Evolutionary conservation across 2,113 vertebrate genomes (phyloP), one percentile per base, ranked within the genome.

Genomic region (Myanophis thanlyinensis): DNA sequence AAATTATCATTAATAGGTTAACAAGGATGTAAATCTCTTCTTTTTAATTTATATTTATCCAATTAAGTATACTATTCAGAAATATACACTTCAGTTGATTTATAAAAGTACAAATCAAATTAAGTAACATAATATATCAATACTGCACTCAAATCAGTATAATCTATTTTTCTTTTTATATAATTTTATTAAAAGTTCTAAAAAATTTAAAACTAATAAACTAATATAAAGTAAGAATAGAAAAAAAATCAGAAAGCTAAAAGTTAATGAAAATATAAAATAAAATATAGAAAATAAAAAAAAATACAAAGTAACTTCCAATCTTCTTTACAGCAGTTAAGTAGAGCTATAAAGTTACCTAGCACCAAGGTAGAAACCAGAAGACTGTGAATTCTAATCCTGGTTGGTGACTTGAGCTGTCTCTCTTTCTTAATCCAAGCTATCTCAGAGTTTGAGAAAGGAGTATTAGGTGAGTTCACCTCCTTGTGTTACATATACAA

Each of bases 1-100:
- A 86, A 93, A 90, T 89, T 89, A 85, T 86, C 85, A 85, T 46
- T 59, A 93, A 93, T 80, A 80, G 53, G 40, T 15, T 51, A 51
- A 30, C 12, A 53, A 54, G 10, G 48, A 20, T 22, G 6, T 9
- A 89, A 85, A n/a, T n/a, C 7, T 59, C 22, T 49, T 73, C 12
- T 47, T 85, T 53, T 85, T 52, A 89, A 91, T 59, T 85, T 91
- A 48, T 59, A 87, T 89, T 54, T 18, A 53, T 15, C 2, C 23
- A 20, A 25, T 89, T 56, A 7, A 89, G 54, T 52, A 25, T 85
- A 30, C 25, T 67, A 59, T 88, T 67, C 51, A 20, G 15, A 47
- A 23, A 53, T 10, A 85, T 84, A 49, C 54, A 12, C 9, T 84
- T 3, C 25, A 84, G 67, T 30, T 47, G 4, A 54, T 92, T 88